A percentile compares a stretch with the other conserved stretches of the same genome.
Conservation (phyloP, 2,797 vertebrate species). For the Coregonus sp. region DNA sequence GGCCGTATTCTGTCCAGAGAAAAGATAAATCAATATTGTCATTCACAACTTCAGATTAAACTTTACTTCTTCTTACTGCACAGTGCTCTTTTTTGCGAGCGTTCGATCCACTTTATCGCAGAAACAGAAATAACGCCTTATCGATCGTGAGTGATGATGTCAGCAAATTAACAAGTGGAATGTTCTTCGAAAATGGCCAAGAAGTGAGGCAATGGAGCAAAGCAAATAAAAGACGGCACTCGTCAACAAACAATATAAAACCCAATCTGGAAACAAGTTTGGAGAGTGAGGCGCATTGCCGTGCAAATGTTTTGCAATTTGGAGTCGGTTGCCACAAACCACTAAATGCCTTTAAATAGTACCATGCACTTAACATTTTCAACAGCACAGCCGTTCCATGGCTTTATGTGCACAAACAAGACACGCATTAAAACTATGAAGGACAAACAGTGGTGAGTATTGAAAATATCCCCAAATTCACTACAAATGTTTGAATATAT, state of each 20-base stretch:
- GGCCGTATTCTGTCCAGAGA: slow-evolving; percentile 60
- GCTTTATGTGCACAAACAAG: slow-evolving; percentile 63
- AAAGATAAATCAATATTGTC: slow-evolving; percentile 81
- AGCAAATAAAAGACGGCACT: slow-evolving; percentile 75
- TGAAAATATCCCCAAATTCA: slow-evolving; percentile 64
- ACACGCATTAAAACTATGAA: slow-evolving; percentile 37
- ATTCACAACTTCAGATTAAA: slow-evolving; percentile 81
- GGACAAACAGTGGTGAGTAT: slow-evolving; percentile 60
- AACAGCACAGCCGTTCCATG: slow-evolving; percentile 65
- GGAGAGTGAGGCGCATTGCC: slow-evolving; percentile 67
- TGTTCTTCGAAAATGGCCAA: slow-evolving; percentile 66
- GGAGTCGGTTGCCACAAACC: slow-evolving; percentile 74
- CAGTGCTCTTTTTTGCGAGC: slow-evolving; percentile 63
- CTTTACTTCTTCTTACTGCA: slow-evolving; percentile 66
- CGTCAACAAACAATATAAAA: slow-evolving; percentile 78
- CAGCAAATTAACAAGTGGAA: slow-evolving; percentile 75
- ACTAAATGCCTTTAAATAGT: slow-evolving; percentile 78
- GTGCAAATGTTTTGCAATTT: slow-evolving; percentile 79
- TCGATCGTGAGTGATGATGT: slow-evolving; percentile 74
- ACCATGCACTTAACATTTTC: slow-evolving; percentile 72
- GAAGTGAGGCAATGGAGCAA: slow-evolving; percentile 75
- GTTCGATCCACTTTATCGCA: slow-evolving; percentile 63
- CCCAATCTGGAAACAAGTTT: slow-evolving; percentile 74
- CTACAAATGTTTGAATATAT: slow-evolving; percentile 63
- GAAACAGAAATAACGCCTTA: slow-evolving; percentile 68